Base-by-base conservation (phyloP, 2,888 invertebrate genomes). In the Chorisops tibialis region DNA sequence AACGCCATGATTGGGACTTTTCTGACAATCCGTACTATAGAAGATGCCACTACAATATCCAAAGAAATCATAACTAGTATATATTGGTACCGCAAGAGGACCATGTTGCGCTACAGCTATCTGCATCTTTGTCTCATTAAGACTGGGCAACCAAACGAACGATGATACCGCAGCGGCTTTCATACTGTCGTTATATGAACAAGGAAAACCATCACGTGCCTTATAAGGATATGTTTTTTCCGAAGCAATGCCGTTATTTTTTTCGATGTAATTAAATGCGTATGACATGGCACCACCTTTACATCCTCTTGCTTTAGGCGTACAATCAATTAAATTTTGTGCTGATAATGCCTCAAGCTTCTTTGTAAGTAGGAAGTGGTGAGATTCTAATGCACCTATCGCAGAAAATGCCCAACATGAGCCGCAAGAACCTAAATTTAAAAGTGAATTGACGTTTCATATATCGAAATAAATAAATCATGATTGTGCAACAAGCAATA, bases 111-210 rank as follows among this genome's bases (percentile, higher is more conserved):
- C 51, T 7, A 51, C 35, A 11, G 18, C 16, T 37, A 4, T 4
- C 37, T 37, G 24, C 5, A 51, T 11, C 7, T 5, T n/a, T n/a
- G 24, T 14, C 19, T 51, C 51, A n/a, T 51, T 18, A 4, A 3
- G 81, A 2, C 7, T 2, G 24, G 24, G 7, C 9, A 49, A 12
- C 14, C 24, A 7, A 3, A n/a, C 19, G n/a, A 11, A 49, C 24
- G 21, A 12, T 11, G n/a, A 11, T n/a, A 49, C 14, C n/a, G 14
- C 4, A n/a, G 16, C 49, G 7, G n/a, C 30, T 22, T 12, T 22
- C 49, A 49, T 49, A 7, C 14, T 14, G 7, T 22, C 2, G 9
- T 22, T 49, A n/a, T 18, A 19, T 16, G 12, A 12, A 22, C 49
- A 49, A 14, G 21, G 1, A 12, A 2, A 9, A n/a, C 7, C 5